Evolutionary conservation across 1,140 invertebrate species (phyloP).

Genomic region (Macrobrachium rosenbergii): DNA sequence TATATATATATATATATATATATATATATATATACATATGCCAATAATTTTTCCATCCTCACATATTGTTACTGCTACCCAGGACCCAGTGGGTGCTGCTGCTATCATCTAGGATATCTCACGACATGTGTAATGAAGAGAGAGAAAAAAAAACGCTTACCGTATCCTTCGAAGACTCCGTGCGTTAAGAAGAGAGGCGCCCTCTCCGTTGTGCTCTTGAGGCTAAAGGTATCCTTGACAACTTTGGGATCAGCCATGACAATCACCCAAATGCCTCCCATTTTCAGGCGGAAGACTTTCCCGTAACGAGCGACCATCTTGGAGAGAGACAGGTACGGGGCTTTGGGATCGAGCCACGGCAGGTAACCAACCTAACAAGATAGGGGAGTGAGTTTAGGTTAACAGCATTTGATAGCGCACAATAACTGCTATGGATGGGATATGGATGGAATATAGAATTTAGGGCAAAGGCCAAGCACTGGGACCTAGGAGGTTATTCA

Average conservation of each 20-base stretch:
- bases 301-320: slow-evolving; percentile 79
- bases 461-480: no score
- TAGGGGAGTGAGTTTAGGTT: neutral
- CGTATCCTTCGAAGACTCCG: slow-evolving; percentile 83
- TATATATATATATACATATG: neutral
- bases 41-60: neutral
- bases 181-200: slow-evolving; percentile 86
- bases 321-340: slow-evolving; percentile 80
- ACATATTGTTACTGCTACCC: neutral
- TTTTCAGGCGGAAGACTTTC: slow-evolving; percentile 78
- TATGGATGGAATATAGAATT: no score
- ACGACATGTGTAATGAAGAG: neutral
- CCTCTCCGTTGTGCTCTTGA: slow-evolving; percentile 79
- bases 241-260: slow-evolving; percentile 81
- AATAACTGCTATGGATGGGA: no score
- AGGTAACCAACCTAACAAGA: slow-evolving; percentile 78
- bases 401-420: no score
- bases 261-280: slow-evolving; percentile 82
- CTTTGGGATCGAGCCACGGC: slow-evolving; percentile 77
- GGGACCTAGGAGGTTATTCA: no score
- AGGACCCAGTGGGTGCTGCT: no score
- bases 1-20: slow-evolving; percentile 14
- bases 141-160: slow-evolving; percentile 42
- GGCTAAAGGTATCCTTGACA: slow-evolving; percentile 79
- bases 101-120: neutral